Evolutionary conservation across 2,113 vertebrate species (phyloP), one percentile per base, ranked within the genome.

Genomic region (Chamaetylas fuelleborni): DNA sequence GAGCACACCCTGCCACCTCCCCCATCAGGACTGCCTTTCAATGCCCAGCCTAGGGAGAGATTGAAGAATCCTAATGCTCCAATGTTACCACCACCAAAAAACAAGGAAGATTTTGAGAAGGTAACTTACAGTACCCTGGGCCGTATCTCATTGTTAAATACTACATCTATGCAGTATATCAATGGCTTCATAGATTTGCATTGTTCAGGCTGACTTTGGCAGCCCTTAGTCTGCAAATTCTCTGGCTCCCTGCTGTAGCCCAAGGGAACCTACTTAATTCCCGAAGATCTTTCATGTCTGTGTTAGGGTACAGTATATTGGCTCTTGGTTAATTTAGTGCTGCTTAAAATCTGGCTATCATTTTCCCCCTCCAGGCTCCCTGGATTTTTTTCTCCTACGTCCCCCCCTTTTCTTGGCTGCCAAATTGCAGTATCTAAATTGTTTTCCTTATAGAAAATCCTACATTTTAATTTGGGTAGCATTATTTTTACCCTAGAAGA

Each of bases 101-200:
- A 99, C 98, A 99, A 99, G 98, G 99, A 99, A 96, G 99, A 99
- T 97, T 99, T 99, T 95, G 99, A 99, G 98, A 99, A 99, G 99
- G 99, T 99, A 99, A 99, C 98, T 99, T 89, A 92, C 91, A 96
- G 98, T 95, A 98, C 92, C 95, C 97, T 97, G 97, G 97, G 92
- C 96, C 70, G 72, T 96, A 97, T 97, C 96, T 98, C 95, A 69
- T 96, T 97, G 95, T 94, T 98, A 96, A 97, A 95, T 98, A 96
- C 96, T 97, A 90, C 97, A 96, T 97, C 97, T 97, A 50, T 97
- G 97, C 97, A 98, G 96, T 97, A 84, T 98, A 97, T 95, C 96
- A 97, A 19, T 96, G 96, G 91, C 96, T 96, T 97, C 95, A 22
- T 97, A 98, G 96, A 96, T 96, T 93, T 97, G 73, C 95, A 90